Percentiles rank a stretch among this genome's conserved stretches.
Evolutionary conservation across 2,797 vertebrate species (phyloP).

Genomic region (Epinephelus awoara): DNA sequence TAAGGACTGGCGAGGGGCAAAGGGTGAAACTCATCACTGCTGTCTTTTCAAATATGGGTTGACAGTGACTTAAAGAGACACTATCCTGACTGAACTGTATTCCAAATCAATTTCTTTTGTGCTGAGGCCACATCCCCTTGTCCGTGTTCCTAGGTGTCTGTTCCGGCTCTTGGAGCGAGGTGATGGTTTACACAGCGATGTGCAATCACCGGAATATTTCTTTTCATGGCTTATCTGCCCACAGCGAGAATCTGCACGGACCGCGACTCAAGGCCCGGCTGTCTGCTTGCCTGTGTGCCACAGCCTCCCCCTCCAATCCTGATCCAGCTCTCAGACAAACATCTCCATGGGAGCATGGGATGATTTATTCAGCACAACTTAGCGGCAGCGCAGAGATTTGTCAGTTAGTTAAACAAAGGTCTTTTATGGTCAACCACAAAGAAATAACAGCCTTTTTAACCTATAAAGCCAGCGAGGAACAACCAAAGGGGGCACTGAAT

Average conservation of each 20-base stretch:
- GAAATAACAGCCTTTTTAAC: constrained; percentile 64
- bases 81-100: constrained; percentile 69
- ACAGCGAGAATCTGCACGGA: constrained; percentile 75
- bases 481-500: constrained; percentile 51
- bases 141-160: constrained; percentile 71
- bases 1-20: constrained; percentile 51
- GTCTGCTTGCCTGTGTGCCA: constrained; percentile 59
- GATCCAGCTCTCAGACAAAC: constrained; percentile 66
- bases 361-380: constrained; percentile 76
- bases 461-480: constrained; percentile 45
- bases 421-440: constrained; percentile 68
- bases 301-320: constrained; percentile 58
- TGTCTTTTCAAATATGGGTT: constrained; percentile 75
- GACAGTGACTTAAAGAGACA: constrained; percentile 81
- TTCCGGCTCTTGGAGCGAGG: constrained; percentile 70
- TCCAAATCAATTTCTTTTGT: constrained; percentile 78
- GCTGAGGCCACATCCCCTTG: constrained; percentile 51
- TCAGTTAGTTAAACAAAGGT: constrained; percentile 70
- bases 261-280: constrained; percentile 57
- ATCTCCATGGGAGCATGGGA: constrained; percentile 63
- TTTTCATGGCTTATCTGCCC: constrained; percentile 83
- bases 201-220: constrained; percentile 83
- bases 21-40: constrained; percentile 74
- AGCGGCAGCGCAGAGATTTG: constrained; percentile 61
- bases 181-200: constrained; percentile 84